Evolutionary conservation across 2,888 invertebrate species (phyloP), one percentile per base, ranked within the genome.

Genomic region (Aplocera efformata): DNA sequence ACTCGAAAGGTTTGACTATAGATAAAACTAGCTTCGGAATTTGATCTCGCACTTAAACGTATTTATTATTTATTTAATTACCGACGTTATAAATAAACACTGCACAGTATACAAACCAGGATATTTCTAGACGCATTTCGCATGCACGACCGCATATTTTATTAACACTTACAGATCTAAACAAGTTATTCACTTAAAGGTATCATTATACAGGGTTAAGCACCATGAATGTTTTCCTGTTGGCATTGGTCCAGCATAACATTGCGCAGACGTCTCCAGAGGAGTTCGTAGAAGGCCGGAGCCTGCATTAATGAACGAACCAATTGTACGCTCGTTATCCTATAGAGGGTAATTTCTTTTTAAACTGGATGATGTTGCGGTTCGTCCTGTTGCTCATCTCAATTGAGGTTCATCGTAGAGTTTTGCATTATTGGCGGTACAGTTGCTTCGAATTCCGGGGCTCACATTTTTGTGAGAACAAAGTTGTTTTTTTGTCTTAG

Each of bases 191-290:
- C 39, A 44, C 42, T 30, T 42, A 33, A 48, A 42, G 31, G 32
- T 44, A 32, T 47, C 32, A 53, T 48, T 50, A 50, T 35, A 49
- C 38, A 33, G 33, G 22, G 30, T 20, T 47, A 50, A 45, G 47
- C 42, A 35, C 33, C 34, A 32, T 36, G 10, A 45, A 41, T 45
- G 30, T 63, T 63, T 61, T 64, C 66, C 64, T 60, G 64, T 65
- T 64, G 66, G 64, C 64, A 42, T 38, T 33, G 41, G 39, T 38
- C 47, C 56, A 49, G 47, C 45, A 50, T 43, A 50, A 42, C 43
- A 43, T 56, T 39, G 30, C 46, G 33, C 39, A 33, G 31, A 31
- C 42, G 44, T 44, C 51, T 50, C 53, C 23, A 45, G 36, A 31
- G 25, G 26, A 38, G 27, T 64, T 60, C 60, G 48, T 29, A 45